phyloP scores from a whole-genome alignment of 1,140 invertebrate species.

The Oreohelix idahoensis region DNA sequence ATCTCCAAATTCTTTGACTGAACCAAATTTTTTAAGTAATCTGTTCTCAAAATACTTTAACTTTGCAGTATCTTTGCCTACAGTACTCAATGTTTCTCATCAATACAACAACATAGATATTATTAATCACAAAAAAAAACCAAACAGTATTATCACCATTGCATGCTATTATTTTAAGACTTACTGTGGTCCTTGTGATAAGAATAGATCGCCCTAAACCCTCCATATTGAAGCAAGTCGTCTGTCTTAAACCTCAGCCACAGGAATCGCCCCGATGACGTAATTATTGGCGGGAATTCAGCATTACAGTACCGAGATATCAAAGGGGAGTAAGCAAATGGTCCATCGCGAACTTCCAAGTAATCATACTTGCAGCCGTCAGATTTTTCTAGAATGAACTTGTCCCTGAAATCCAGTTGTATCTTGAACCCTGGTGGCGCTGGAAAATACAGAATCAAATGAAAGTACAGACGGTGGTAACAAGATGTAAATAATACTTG shows the following conservation, averaged over 20 bases:
- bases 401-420: constrained; percentile 86
- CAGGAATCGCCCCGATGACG: constrained; percentile 83
- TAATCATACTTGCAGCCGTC: constrained; percentile 85
- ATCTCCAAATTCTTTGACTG: too few relatives aligned
- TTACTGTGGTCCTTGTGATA: constrained; percentile 55
- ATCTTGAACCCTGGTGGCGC: constrained; percentile 83
- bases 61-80: too few relatives aligned
- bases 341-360: constrained; percentile 87
- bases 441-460: constrained; percentile 71
- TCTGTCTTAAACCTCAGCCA: constrained; percentile 90
- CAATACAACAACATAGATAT: too few relatives aligned
- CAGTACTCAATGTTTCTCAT: too few relatives aligned
- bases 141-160: too few relatives aligned
- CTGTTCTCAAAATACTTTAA: too few relatives aligned
- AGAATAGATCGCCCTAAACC: constrained; percentile 85
- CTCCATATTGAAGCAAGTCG: constrained; percentile 85
- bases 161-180: not conserved
- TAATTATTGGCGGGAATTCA: constrained; percentile 84
- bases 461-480: too few relatives aligned
- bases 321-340: constrained; percentile 85
- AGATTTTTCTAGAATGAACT: constrained; percentile 84
- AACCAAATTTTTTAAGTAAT: too few relatives aligned
- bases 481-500: too few relatives aligned
- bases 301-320: constrained; percentile 83
- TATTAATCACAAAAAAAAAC: too few relatives aligned